Conservation (phyloP, 2,113 vertebrate species). For the Rhynchomys soricoides region DNA sequence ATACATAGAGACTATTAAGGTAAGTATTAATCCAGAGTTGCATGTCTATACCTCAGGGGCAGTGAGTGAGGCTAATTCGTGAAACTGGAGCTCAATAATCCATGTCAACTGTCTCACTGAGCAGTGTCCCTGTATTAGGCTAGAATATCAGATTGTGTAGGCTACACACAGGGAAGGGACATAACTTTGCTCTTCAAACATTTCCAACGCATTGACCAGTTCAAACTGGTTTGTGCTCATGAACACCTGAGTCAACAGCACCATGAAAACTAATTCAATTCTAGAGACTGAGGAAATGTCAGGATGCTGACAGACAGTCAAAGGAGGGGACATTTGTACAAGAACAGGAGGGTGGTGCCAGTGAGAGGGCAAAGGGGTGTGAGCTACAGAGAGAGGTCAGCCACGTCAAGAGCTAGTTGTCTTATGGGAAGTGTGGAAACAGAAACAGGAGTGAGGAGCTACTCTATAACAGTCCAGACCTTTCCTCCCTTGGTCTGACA, state of each 20-base stretch:
- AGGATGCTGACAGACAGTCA: not conserved
- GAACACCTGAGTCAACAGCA: not conserved
- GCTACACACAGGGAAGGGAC: not conserved
- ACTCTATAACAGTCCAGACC: not conserved
- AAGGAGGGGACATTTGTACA: not conserved
- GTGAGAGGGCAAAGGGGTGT: not conserved
- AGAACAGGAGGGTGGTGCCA: not conserved
- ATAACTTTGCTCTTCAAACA: not conserved
- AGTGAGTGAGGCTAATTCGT: not conserved
- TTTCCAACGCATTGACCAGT: not conserved
- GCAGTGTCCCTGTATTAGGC: not conserved
- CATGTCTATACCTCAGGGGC: not conserved
- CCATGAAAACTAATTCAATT: not conserved
- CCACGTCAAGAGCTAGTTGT: slow-evolving; percentile 12
- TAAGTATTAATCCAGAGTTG: not conserved
- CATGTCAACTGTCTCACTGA: not conserved
- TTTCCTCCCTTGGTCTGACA: slow-evolving; percentile 15
- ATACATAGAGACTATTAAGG: not conserved
- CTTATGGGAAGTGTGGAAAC: not conserved
- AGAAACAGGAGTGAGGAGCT: not conserved
- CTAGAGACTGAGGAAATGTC: not conserved
- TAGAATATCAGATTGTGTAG: not conserved
- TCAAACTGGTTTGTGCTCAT: not conserved
- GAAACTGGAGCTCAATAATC: not conserved
- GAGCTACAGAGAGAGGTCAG: not conserved